These are phyloP conservation scores for Tyto alba DNA, from an alignment of 2,113 vertebrate genomes.

Conservation along the genomic window DNA sequence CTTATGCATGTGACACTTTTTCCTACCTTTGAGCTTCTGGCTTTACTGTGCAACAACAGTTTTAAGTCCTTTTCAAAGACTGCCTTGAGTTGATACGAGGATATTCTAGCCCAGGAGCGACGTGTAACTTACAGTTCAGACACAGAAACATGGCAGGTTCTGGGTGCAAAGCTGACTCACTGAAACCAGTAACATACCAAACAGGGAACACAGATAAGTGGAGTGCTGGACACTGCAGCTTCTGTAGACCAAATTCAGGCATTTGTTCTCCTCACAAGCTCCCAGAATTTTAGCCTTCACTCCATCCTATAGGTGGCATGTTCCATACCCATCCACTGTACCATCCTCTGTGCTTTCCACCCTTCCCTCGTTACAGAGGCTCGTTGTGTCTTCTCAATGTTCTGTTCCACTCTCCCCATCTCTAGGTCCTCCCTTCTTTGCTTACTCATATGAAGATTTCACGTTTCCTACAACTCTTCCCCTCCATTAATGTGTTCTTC, in stretches of 20 bases:
- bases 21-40: background rate
- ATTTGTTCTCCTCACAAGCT: background rate
- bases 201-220: background rate
- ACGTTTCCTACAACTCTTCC: background rate
- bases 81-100: background rate
- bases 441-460: background rate
- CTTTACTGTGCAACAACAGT: background rate
- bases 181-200: background rate
- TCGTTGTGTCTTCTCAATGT: background rate
- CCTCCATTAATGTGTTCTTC: background rate
- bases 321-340: background rate
- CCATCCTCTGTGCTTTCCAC: background rate
- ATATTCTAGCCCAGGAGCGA: background rate
- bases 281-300: background rate
- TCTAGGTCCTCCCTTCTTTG: background rate
- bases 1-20: background rate
- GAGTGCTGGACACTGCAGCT: background rate
- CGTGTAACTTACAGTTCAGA: background rate
- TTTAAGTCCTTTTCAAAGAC: background rate
- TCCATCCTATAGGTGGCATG: background rate
- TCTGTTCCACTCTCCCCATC: background rate
- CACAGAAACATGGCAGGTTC: fast-evolving
- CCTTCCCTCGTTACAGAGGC: background rate
- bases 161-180: background rate
- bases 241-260: background rate